Evolutionary conservation across 1,140 invertebrate species (phyloP).

Genomic region (Spodoptera litura): DNA sequence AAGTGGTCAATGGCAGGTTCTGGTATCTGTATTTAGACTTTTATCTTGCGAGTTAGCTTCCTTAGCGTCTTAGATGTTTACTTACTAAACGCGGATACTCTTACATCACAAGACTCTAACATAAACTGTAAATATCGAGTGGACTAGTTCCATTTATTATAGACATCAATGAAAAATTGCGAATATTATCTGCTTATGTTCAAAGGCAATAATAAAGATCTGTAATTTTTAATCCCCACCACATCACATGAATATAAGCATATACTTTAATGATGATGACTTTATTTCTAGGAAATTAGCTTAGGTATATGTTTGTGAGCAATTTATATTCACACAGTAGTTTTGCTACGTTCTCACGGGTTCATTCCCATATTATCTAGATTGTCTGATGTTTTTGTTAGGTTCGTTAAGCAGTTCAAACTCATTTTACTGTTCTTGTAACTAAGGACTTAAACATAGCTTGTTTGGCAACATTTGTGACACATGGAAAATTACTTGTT

Average conservation of each 20-base stretch:
- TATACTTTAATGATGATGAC: not conserved
- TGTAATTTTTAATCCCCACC: too few relatives aligned
- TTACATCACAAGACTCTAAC: not conserved
- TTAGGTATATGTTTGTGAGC: not conserved
- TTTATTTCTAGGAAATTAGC: constrained; percentile 6
- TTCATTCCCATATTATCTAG: constrained; percentile 28
- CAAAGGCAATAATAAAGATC: too few relatives aligned
- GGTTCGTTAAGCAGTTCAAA: not conserved
- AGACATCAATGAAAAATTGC: not conserved
- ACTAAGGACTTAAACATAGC: too few relatives aligned
- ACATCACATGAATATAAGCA: not conserved
- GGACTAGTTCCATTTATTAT: constrained; percentile 1
- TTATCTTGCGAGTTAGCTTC: not conserved
- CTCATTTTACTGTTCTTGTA: too few relatives aligned
- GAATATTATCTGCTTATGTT: not conserved
- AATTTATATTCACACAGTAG: constrained; percentile 9
- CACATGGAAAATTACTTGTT: not conserved
- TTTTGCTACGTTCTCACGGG: constrained; percentile 27
- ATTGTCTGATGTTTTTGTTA: constrained; percentile 6
- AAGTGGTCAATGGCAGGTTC: not conserved
- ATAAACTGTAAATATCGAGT: not conserved
- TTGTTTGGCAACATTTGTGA: too few relatives aligned
- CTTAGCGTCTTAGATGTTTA: not conserved
- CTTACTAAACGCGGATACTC: not conserved
- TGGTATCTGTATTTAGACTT: not conserved